phyloP scores from a whole-genome alignment of 2,797 vertebrate genomes.

The Eurystomus glaucurus region DNA sequence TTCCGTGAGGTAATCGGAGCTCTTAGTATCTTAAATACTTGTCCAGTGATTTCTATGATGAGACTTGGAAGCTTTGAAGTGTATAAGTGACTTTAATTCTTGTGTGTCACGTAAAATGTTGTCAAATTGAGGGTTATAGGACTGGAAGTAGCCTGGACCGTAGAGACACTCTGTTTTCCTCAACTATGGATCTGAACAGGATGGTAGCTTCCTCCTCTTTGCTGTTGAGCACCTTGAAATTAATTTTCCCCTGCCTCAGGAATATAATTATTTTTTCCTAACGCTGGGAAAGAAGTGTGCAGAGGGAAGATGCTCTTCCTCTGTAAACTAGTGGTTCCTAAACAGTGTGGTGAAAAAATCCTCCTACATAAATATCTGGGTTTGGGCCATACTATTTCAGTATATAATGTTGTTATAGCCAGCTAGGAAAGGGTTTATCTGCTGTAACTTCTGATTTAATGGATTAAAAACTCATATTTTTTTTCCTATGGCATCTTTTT shows the following conservation, averaged over 20 bases:
- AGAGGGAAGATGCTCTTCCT: background rate
- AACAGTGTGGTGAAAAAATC: background rate
- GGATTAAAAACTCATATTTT: background rate
- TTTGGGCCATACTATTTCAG: background rate
- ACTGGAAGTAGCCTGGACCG: background rate
- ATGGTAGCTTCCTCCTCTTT: background rate
- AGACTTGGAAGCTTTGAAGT: background rate
- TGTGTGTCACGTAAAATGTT: background rate
- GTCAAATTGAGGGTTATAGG: background rate
- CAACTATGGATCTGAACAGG: background rate
- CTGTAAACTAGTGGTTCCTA: background rate
- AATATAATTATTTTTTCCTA: background rate
- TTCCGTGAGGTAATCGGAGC: background rate
- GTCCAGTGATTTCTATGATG: background rate
- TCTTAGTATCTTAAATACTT: background rate
- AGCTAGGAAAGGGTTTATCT: background rate
- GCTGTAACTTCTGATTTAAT: background rate
- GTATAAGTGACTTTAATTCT: background rate
- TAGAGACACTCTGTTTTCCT: background rate
- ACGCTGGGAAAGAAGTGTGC: background rate
- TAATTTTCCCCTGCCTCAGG: background rate
- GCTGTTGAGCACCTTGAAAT: background rate
- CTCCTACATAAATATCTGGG: background rate
- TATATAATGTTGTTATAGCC: background rate
- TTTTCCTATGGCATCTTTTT: slow-evolving; percentile 26